Evolutionary conservation across 2,888 invertebrate genomes (phyloP).

Genomic region (Aphidoletes aphidimyza): DNA sequence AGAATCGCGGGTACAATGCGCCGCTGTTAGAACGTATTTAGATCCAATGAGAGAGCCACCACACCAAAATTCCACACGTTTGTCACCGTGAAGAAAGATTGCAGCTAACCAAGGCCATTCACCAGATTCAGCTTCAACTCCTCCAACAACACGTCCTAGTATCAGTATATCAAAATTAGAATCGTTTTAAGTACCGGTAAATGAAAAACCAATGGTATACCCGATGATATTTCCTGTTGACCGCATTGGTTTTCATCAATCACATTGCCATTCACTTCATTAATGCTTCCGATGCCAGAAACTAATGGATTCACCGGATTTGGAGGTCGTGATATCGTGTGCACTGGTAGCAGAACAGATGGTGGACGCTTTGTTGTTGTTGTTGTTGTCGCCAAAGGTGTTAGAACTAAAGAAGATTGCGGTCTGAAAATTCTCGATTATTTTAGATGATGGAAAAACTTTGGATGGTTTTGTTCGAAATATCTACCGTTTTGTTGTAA

Average conservation of each 20-base stretch:
- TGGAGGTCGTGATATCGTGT: conserved; percentile 68
- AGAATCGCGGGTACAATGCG: conserved; percentile 92
- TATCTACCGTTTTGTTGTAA: conserved; percentile 60
- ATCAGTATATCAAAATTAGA: not conserved
- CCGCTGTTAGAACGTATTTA: conserved; percentile 84
- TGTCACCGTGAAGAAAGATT: conserved; percentile 86
- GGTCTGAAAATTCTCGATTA: too few relatives aligned
- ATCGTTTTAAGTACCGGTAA: not conserved
- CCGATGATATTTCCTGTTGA: conserved; percentile 80
- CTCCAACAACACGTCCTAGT: conserved; percentile 86
- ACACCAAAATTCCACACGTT: conserved; percentile 92
- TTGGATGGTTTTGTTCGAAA: not conserved
- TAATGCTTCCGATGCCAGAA: conserved; percentile 61
- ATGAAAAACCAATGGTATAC: not conserved
- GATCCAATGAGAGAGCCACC: conserved; percentile 88
- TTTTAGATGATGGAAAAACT: too few relatives aligned
- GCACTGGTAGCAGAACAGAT: conserved; percentile 65
- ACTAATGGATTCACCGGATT: conserved; percentile 61
- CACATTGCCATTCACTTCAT: conserved; percentile 60
- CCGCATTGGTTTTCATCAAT: conserved; percentile 75
- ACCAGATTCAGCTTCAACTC: conserved; percentile 83
- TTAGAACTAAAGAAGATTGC: conserved; percentile 61
- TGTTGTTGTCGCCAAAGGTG: conserved; percentile 67
- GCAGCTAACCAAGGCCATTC: conserved; percentile 98
- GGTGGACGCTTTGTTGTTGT: conserved; percentile 67